phyloP scores from a whole-genome alignment of 2,113 vertebrate genomes.

The Rhinopithecus roxellana region DNA sequence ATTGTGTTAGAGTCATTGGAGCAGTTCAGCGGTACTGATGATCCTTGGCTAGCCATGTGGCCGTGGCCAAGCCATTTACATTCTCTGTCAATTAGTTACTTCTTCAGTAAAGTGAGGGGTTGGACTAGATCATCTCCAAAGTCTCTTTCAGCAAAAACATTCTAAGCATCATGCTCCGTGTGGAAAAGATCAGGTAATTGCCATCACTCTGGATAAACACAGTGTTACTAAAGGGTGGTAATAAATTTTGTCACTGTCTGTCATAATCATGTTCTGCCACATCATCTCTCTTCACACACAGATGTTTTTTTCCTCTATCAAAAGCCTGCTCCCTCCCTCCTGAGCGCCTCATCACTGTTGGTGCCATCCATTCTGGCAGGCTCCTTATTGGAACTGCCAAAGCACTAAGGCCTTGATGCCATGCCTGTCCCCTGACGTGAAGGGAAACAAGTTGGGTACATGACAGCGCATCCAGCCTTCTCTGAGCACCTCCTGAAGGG shows the following conservation, averaged over 20 bases:
- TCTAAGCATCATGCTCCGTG: fast-evolving
- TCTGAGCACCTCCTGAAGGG: neutral
- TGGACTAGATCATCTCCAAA: neutral
- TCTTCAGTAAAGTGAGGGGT: neutral
- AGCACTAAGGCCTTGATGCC: neutral
- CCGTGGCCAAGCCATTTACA: neutral
- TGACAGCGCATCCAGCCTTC: neutral
- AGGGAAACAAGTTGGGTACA: neutral
- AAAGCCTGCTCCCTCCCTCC: neutral
- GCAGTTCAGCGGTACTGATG: fast-evolving
- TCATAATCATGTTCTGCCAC: neutral
- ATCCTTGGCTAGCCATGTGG: neutral
- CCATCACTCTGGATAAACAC: fast-evolving
- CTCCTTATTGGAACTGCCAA: neutral
- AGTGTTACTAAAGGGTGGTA: fast-evolving
- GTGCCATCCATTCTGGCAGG: neutral
- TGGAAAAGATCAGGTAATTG: neutral
- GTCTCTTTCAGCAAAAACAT: neutral
- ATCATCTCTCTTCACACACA: neutral
- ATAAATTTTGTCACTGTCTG: neutral
- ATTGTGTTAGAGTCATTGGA: neutral
- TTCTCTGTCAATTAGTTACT: neutral
- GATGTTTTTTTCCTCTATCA: neutral
- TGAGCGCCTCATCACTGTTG: fast-evolving
- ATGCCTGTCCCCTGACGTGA: neutral